Base-by-base conservation (phyloP, 2,888 invertebrate genomes). In the Linnaemya tessellans region DNA sequence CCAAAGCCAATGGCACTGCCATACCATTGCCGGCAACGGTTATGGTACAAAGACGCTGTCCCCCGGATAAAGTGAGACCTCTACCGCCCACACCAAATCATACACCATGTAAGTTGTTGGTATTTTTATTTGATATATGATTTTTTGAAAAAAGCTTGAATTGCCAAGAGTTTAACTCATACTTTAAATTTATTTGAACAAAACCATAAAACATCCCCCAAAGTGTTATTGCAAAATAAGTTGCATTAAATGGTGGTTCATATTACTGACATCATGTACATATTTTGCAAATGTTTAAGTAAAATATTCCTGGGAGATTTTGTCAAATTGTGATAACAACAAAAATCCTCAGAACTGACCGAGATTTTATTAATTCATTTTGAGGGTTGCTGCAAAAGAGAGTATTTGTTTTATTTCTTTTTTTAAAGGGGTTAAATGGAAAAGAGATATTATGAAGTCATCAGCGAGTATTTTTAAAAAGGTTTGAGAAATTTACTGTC, bases 11-110 rank as follows among this genome's bases (percentile, higher is more conserved):
- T 89, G 95, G 95, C 90, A 96, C 96, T 88, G 96, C 96, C 90
- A 97, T 97, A 90, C 97, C 97, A 78, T 92, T 96, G 89, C 97
- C 97, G 58, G 96, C 96, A 83, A 96, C 96, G 41, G 96, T 96
- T 87, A 94, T 96, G 89, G 96, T 96, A 70, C 95, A 95, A 86
- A 94, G 96, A 87, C 94, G 96, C 92, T 96, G 96, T 88, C 96
- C 96, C 74, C 96, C 96, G 88, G 96, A 96, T 93, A 96, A 96
- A 91, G 94, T 95, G 86, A 94, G 96, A 80, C 96, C 96, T 13
- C 94, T 96, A 88, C 96, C 96, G 13, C 94, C 95, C 75, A 95
- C 95, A 43, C 95, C 95, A 41, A 93, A 93, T 81, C 94, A 94
- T 87, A 90, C 91, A 87, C 92, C 92, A 89, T 91, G 93, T 93